Evolutionary conservation across 2,888 invertebrate species (phyloP), one percentile per base, ranked within the genome.

Genomic region (Acanthosepion pharaonis): DNA sequence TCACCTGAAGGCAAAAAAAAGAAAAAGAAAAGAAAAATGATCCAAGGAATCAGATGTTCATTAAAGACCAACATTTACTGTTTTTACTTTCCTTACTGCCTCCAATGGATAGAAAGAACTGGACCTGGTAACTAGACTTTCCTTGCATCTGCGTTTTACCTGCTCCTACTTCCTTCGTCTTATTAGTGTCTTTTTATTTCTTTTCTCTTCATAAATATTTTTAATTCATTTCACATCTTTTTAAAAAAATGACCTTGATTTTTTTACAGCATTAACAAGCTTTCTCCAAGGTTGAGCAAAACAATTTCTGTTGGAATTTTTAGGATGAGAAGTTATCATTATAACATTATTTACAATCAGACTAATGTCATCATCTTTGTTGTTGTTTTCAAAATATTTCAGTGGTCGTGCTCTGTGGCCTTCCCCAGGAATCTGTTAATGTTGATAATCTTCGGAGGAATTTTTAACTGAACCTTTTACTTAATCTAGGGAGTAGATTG

Each of bases 61-160:
- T 23, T 59, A 78, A 78, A 78, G 78, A 78, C n/a, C 78, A n/a
- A 78, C 11, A 78, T 78, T 78, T 78, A 78, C 78, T n/a, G 53
- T 93, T 53, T 93, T 93, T 51, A 25, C 53, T 93, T 93, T 53
- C 93, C n/a, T 93, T 93, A 49, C 93, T 93, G 93, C 93, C 48
- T 93, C 28, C 93, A 93, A 53, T 23, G 93, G 48, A n/a, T 93
- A 93, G 93, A 53, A 93, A n/a, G 93, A 93, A 93, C 53, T 93
- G 93, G 93, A 93, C 28, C 53, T 93, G 93, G 93, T 93, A 93
- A 93, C 49, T 53, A 93, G 18, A 51, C 28, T 92, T 92, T 51
- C 53, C 53, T 93, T 93, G 78, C 78, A 78, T 78, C n/a, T 78
- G n/a, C n/a, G 78, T 15, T 23, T 78, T 18, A 11, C n/a, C n/a